A percentile compares a stretch with the other conserved stretches of the same genome.
These are phyloP conservation scores for Chunga burmeisteri DNA, from an alignment of 2,113 vertebrate genomes.

Conservation along the genomic window DNA sequence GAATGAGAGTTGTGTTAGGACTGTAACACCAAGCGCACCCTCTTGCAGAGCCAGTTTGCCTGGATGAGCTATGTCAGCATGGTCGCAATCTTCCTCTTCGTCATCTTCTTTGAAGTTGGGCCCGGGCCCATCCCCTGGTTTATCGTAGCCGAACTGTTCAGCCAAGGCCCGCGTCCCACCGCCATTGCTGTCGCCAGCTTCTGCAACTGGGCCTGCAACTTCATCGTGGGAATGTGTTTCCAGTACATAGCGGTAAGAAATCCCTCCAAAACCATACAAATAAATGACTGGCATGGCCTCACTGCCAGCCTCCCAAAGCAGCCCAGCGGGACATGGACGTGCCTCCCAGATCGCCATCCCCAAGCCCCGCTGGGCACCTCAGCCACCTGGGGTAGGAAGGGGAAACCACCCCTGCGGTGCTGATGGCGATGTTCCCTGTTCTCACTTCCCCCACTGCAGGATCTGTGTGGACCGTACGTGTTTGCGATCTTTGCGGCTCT, in stretches of 20 bases:
- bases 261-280: background rate
- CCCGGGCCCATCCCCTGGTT: slow-evolving; percentile 98
- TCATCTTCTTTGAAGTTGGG: slow-evolving; percentile 95
- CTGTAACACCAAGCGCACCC: background rate
- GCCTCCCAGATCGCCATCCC: background rate
- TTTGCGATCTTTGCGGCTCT: slow-evolving; percentile 87
- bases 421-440: background rate
- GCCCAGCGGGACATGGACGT: accelerated
- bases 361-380: background rate
- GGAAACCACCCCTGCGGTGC: background rate
- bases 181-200: slow-evolving; percentile 89
- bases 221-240: slow-evolving; percentile 92
- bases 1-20: background rate
- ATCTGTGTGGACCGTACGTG: slow-evolving; percentile 79
- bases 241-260: slow-evolving; percentile 86
- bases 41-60: slow-evolving; percentile 46
- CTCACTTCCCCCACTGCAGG: slow-evolving; percentile 67
- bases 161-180: slow-evolving; percentile 91
- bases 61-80: slow-evolving; percentile 97
- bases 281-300: accelerated
- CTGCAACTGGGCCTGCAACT: slow-evolving; percentile 95
- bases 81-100: slow-evolving; percentile 89
- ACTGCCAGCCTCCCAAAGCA: background rate
- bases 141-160: slow-evolving; percentile 96
- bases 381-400: background rate